Evolutionary conservation across 2,113 vertebrate species (phyloP).

Genomic region (Indri indri): DNA sequence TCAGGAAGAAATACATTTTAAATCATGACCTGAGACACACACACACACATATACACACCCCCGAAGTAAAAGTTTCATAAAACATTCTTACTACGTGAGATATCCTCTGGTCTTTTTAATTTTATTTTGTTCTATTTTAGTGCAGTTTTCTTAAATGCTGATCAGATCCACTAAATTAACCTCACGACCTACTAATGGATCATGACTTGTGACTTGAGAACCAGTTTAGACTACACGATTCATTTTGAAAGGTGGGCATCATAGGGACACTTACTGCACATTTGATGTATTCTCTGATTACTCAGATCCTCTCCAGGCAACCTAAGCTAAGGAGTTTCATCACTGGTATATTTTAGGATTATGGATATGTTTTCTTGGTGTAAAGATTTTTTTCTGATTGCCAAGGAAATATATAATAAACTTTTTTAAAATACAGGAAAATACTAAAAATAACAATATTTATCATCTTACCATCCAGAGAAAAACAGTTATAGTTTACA

Average conservation of each 20-base stretch:
- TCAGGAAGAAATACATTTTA: background rate
- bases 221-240: background rate
- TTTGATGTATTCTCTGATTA: background rate
- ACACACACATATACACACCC: background rate
- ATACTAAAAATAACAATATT: background rate
- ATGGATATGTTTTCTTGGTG: background rate
- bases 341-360: background rate
- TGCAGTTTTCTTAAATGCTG: background rate
- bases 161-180: constrained; percentile 4
- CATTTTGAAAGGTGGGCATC: background rate
- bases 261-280: background rate
- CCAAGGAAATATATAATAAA: background rate
- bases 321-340: background rate
- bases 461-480: background rate
- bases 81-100: background rate
- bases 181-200: background rate
- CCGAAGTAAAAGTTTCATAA: background rate
- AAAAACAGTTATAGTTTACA: background rate
- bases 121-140: background rate
- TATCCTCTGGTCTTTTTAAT: background rate
- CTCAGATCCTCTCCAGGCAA: background rate
- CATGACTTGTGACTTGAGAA: background rate
- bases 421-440: background rate
- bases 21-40: background rate
- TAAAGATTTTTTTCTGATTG: background rate